Percentiles rank a stretch among this genome's conserved stretches.
phyloP scores from a whole-genome alignment of 2,888 invertebrate genomes.

The Spilosoma lubricipeda region DNA sequence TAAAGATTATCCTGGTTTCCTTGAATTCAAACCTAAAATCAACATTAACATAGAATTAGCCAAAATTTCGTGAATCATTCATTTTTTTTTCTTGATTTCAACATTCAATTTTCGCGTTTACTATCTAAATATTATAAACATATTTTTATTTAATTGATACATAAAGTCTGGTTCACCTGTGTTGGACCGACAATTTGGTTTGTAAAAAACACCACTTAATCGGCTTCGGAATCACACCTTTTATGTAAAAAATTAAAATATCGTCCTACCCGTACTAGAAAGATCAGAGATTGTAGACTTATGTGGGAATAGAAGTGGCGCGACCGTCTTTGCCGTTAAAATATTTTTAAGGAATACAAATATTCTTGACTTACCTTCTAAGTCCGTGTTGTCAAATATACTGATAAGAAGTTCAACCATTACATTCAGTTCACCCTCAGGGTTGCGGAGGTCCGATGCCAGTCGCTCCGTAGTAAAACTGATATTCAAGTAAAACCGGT shows the following conservation, averaged over 20 bases:
- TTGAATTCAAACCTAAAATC: neutral
- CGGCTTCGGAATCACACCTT: conserved; percentile 82
- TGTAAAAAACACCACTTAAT: conserved; percentile 70
- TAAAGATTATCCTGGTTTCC: neutral
- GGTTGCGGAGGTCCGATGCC: too few species aligned
- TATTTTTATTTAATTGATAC: conserved; percentile 53
- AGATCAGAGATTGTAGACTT: conserved; percentile 49
- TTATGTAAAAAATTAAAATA: conserved; percentile 77
- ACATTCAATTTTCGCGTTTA: neutral
- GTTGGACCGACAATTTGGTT: conserved; percentile 62
- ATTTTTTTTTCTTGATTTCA: neutral
- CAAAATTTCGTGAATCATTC: neutral
- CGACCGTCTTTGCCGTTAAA: neutral
- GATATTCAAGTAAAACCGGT: too few species aligned
- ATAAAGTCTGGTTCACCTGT: conserved; percentile 48
- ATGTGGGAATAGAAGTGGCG: conserved; percentile 41
- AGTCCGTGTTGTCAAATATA: too few species aligned
- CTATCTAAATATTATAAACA: neutral
- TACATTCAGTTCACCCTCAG: too few species aligned
- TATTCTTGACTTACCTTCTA: too few species aligned
- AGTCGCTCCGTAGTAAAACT: too few species aligned
- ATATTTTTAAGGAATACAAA: neutral
- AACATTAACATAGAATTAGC: neutral
- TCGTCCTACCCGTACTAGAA: conserved; percentile 71
- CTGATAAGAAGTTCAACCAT: too few species aligned